Evolutionary conservation across 2,888 invertebrate genomes (phyloP), one percentile per base, ranked within the genome.

Genomic region (Serripes groenlandicus): DNA sequence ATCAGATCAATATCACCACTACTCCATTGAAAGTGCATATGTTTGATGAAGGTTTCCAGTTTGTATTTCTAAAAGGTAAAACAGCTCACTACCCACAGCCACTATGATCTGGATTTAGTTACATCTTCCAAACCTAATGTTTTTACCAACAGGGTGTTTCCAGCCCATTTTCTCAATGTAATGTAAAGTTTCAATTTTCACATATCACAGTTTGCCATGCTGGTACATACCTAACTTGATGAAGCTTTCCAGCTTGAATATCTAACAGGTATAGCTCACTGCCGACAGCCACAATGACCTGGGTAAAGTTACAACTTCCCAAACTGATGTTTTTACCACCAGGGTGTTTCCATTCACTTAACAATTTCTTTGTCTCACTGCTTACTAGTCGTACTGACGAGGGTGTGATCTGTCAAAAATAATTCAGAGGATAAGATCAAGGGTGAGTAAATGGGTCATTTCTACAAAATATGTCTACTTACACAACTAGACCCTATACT

Each of bases 121-220:
- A 94, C 98, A 97, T 3, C 97, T 97, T 1, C 98, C 98, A 21
- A 99, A 98, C 88, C 98, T 98, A 91, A 99, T 97, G 78, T 97
- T 97, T 91, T 96, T 97, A 72, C 96, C 96, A 37, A 95, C 95
- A 0, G 92, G 90, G 60, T 92, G 94, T 54, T 83, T 90, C 94
- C 95, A 95, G n/a, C n/a, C n/a, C n/a, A n/a, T n/a, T n/a, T n/a
- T n/a, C n/a, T n/a, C n/a, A n/a, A n/a, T n/a, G n/a, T n/a, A n/a
- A n/a, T n/a, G n/a, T n/a, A n/a, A n/a, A n/a, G n/a, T n/a, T n/a
- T n/a, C n/a, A n/a, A n/a, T n/a, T n/a, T 42, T 18, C 18, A 42
- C 11, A 68, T n/a, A n/a, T 68, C 42, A 9, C 11, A 42, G 42
- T 70, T 70, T 28, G 15, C 30, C 9, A 28, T 18, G 37, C 21